Conservation (phyloP, 2,113 vertebrate genomes). For the Antechinus stuartii region DNA sequence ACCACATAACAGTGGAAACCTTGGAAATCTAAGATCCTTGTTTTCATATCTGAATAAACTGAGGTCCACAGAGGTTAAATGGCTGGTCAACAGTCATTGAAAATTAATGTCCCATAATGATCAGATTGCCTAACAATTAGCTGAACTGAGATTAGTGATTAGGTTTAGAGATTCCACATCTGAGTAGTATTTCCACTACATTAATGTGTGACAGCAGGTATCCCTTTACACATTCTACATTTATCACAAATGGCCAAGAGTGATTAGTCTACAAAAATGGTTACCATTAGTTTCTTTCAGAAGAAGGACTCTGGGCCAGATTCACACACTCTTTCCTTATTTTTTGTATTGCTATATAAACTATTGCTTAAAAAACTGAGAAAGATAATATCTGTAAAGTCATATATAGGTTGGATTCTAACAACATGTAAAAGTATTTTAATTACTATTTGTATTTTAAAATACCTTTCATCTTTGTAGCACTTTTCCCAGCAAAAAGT, state of each 20-base stretch:
- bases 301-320: constrained; percentile 1
- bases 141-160: not conserved
- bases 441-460: constrained; percentile 9
- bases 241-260: not conserved
- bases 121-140: not conserved
- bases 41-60: not conserved
- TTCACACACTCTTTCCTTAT: constrained; percentile 17
- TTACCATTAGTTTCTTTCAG: constrained; percentile 23
- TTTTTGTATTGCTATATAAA: not conserved
- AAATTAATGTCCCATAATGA: not conserved
- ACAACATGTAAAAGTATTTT: constrained; percentile 16
- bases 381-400: not conserved
- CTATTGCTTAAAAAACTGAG: constrained; percentile 3
- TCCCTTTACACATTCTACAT: not conserved
- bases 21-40: not conserved
- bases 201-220: not conserved
- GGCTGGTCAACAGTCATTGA: not conserved
- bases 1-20: not conserved
- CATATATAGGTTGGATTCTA: constrained; percentile 1
- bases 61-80: not conserved
- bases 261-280: not conserved
- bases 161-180: not conserved
- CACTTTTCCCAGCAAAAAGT: not conserved
- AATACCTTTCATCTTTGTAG: not conserved
- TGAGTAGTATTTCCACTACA: not conserved